Evolutionary conservation across 92 coral and sea anemone species (phyloP).

Genomic region (Phymanthus crucifer): DNA sequence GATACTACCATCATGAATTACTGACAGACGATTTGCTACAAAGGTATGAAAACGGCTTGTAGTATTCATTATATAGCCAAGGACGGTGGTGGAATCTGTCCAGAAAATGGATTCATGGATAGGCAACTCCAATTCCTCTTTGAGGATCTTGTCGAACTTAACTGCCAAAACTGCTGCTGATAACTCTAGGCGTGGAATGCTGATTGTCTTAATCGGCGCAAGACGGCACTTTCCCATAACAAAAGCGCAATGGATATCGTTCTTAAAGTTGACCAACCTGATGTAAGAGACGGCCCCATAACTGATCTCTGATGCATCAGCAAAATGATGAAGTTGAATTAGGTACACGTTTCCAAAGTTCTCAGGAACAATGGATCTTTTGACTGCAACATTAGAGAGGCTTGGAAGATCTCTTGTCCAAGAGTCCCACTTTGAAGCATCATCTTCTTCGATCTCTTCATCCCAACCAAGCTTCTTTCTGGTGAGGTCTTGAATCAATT

Average conservation of each 20-base stretch:
- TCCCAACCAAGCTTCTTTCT: constrained; percentile 9
- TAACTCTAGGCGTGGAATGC: too few relatives aligned
- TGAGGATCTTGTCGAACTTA: too few relatives aligned
- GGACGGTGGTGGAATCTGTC: too few relatives aligned
- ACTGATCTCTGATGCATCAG: constrained; percentile 3
- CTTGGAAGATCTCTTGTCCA: constrained; percentile 4
- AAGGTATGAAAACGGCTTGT: too few relatives aligned
- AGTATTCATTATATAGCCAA: too few relatives aligned
- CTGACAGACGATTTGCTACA: too few relatives aligned
- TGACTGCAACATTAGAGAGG: constrained; percentile 5
- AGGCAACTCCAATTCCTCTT: too few relatives aligned
- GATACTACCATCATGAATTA: too few relatives aligned
- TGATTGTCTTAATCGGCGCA: constrained; percentile 17
- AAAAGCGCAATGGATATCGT: constrained; percentile 8
- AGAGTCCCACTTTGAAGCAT: background rate
- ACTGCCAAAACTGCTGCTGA: too few relatives aligned
- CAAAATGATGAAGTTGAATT: constrained; percentile 16
- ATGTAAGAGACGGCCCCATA: constrained; percentile 15
- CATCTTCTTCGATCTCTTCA: background rate
- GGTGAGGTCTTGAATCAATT: background rate
- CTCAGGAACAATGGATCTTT: constrained; percentile 4
- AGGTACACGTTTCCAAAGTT: background rate
- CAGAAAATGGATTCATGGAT: too few relatives aligned
- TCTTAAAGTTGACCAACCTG: background rate
- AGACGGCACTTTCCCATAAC: constrained; percentile 21